These are phyloP conservation scores for Galaxias olidus DNA, from an alignment of 2,797 vertebrate genomes.

Conservation along the genomic window DNA sequence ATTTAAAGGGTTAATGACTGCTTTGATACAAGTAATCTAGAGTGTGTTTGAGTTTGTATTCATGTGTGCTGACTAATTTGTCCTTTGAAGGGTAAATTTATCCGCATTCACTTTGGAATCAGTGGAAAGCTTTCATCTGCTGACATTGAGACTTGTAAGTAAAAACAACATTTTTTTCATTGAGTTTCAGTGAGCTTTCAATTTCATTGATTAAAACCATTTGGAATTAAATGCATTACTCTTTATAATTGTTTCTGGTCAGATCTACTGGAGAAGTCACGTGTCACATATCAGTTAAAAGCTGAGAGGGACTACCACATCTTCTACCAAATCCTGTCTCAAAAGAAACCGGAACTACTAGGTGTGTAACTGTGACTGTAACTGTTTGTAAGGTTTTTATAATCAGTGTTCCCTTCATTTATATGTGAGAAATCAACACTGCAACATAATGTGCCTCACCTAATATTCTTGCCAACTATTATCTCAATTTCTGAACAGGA, in stretches of 20 bases:
- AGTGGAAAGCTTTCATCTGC: conserved; percentile 83
- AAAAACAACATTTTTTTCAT: neutral
- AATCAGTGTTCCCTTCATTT: too few species aligned
- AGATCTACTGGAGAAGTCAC: conserved; percentile 83
- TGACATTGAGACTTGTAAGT: conserved; percentile 86
- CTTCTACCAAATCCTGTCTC: conserved; percentile 83
- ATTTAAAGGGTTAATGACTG: too few species aligned
- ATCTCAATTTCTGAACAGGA: too few species aligned
- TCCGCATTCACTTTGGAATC: conserved; percentile 86
- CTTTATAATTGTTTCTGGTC: neutral
- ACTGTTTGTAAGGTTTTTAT: too few species aligned
- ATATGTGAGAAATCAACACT: too few species aligned
- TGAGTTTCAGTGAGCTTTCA: conserved; percentile 8
- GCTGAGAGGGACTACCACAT: conserved; percentile 83
- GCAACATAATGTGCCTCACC: neutral
- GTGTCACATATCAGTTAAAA: conserved; percentile 80
- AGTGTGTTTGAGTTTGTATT: too few species aligned
- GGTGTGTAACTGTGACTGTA: conserved; percentile 51
- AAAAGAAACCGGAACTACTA: conserved; percentile 78
- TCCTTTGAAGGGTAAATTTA: conserved; percentile 81
- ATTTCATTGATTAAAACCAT: neutral
- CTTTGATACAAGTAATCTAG: too few species aligned
- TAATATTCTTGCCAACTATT: too few species aligned
- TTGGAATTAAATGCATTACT: too few species aligned
- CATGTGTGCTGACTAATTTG: too few species aligned